These are phyloP conservation scores for Ceraclea dissimilis DNA, from an alignment of 2,888 invertebrate genomes.

Conservation along the genomic window DNA sequence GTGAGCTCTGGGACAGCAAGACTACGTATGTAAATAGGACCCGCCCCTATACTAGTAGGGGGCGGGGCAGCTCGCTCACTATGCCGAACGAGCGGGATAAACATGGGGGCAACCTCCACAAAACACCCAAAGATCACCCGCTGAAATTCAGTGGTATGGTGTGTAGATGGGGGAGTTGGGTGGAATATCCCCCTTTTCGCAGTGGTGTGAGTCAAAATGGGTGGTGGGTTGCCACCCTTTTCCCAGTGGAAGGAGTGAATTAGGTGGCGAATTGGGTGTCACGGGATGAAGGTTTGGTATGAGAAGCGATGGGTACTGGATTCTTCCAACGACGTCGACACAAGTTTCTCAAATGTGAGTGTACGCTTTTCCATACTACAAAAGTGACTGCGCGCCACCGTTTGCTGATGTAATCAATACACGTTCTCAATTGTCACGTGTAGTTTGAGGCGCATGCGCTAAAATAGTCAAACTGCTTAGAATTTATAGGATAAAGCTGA, in stretches of 20 bases:
- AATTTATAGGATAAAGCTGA: conserved; percentile 33
- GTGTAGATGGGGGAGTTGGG: background rate
- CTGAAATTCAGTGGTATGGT: background rate
- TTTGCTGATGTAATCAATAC: background rate
- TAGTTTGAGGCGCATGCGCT: background rate
- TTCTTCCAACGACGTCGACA: background rate
- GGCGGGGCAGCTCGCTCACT: background rate
- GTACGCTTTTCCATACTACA: background rate
- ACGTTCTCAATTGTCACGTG: background rate
- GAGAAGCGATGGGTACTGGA: conserved; percentile 1
- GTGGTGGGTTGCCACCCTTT: background rate
- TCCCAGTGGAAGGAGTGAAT: background rate
- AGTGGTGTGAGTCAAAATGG: background rate
- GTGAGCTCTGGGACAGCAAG: conserved; percentile 13
- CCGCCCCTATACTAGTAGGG: conserved; percentile 8
- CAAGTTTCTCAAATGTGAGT: background rate
- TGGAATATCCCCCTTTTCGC: background rate
- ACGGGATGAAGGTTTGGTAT: background rate
- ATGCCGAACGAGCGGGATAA: background rate
- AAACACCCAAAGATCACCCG: background rate
- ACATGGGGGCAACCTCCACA: background rate
- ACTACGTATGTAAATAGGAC: conserved; percentile 15
- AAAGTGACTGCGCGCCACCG: background rate
- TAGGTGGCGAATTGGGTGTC: background rate
- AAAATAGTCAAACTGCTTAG: conserved; percentile 4